Evolutionary conservation across 2,113 vertebrate species (phyloP), one percentile per base, ranked within the genome.

Genomic region (Copsychus sechellarum): DNA sequence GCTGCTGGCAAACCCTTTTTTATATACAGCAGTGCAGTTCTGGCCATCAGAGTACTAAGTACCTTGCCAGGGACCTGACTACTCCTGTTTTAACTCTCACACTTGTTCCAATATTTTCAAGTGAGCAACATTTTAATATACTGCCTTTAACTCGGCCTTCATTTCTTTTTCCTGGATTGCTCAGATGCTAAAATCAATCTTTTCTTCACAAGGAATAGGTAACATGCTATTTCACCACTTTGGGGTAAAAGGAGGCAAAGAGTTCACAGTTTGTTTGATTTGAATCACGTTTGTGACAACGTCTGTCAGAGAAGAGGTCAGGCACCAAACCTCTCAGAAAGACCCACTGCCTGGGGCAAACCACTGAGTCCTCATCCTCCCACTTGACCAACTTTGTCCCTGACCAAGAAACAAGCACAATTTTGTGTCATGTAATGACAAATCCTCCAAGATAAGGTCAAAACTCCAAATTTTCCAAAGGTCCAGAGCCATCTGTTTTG

Each of bases 41-140:
- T 98, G 96, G 42, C 94, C 87, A 31, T 92, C 56, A 47, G 95
- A 87, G 82, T 96, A 97, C 26, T 43, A 67, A 47, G 64, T 96
- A 29, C 73, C 74, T 73, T 96, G 79, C 43, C 97, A 97, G 57
- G 91, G 81, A 66, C 77, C 88, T 25, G 33, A 53, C 50, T 81
- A 81, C 43, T 93, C 23, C 65, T 53, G 19, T 81, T 92, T 74
- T 93, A 81, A 48, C 56, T 81, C n/a, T 60, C 60, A 62, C 31
- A 4, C 5, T 56, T 34, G 13, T 66, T 54, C 19, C 18, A 42
- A 0, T 60, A 26, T 85, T 96, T 91, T 86, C 16, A 65, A 66
- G 29, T 42, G 6, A 1, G 56, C 84, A 36, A 47, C 5, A 31
- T 57, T 74, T 81, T 53, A 74, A 33, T n/a, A n/a, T n/a, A 26